phyloP scores from a whole-genome alignment of 2,113 vertebrate species.

The Eleginops maclovinus region DNA sequence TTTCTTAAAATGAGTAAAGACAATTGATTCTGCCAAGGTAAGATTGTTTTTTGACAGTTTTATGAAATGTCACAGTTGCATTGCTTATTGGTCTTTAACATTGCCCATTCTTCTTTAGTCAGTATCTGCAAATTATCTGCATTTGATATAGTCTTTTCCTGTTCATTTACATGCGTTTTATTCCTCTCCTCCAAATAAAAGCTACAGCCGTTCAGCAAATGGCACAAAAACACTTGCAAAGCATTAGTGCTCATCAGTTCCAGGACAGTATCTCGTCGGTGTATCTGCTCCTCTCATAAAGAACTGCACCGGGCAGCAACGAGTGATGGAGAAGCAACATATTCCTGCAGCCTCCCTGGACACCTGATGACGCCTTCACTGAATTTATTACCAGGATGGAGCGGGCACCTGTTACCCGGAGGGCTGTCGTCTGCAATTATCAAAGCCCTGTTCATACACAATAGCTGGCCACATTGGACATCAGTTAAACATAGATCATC shows the following conservation, averaged over 20 bases:
- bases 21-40: neutral
- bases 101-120: constrained; percentile 9
- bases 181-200: neutral
- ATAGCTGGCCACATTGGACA: constrained; percentile 2
- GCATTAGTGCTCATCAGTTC: constrained; percentile 2
- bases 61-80: neutral
- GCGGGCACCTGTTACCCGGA: constrained; percentile 51
- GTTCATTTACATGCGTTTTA: constrained; percentile 18
- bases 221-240: constrained; percentile 8
- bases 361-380: constrained; percentile 7
- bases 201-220: constrained; percentile 10
- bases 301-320: neutral
- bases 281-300: constrained; percentile 18
- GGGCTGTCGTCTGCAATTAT: constrained; percentile 35
- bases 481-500: constrained; percentile 24
- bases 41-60: neutral
- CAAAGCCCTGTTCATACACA: constrained; percentile 27
- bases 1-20: neutral
- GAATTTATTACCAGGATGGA: constrained; percentile 44
- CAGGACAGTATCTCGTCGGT: neutral
- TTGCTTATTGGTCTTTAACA: neutral
- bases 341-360: constrained; percentile 24
- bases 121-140: constrained; percentile 1
- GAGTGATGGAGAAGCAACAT: constrained; percentile 13
- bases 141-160: constrained; percentile 24